phyloP scores from a whole-genome alignment of 1,140 invertebrate genomes.

The Octopus bimaculoides region DNA sequence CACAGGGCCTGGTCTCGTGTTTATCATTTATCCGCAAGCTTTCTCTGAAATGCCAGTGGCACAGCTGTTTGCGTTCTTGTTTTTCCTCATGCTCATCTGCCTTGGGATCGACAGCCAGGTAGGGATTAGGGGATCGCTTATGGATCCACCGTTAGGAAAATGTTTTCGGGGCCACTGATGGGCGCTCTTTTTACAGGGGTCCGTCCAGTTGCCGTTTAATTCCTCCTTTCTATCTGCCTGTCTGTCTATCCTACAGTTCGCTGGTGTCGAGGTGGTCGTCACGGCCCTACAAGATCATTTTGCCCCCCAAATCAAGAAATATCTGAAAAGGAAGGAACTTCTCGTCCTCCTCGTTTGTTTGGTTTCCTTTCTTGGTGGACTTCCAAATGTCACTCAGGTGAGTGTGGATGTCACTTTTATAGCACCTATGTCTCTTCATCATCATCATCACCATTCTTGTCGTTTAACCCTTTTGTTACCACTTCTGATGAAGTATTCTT shows the following conservation, averaged over 20 bases:
- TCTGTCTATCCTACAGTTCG: slow-evolving; percentile 56
- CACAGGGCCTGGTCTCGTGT: slow-evolving; percentile 53
- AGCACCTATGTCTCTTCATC: no score
- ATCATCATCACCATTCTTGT: no score
- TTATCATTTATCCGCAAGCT: slow-evolving; percentile 54
- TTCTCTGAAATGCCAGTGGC: slow-evolving; percentile 50
- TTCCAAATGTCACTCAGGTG: slow-evolving; percentile 81
- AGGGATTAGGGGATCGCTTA: slow-evolving; percentile 32
- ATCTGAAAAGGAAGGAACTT: slow-evolving; percentile 81
- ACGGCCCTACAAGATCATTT: slow-evolving; percentile 90
- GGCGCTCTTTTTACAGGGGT: no score
- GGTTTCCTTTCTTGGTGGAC: slow-evolving; percentile 77
- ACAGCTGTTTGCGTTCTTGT: slow-evolving; percentile 50
- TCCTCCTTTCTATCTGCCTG: no score
- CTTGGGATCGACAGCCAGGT: slow-evolving; percentile 86
- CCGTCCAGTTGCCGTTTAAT: no score
- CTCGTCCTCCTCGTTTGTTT: slow-evolving; percentile 79
- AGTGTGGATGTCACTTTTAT: slow-evolving; percentile 14
- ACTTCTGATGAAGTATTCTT: no score
- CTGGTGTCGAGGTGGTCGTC: slow-evolving; percentile 86
- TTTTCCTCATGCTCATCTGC: slow-evolving; percentile 55
- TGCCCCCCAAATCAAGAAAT: slow-evolving; percentile 75
- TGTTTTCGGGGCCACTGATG: no score
- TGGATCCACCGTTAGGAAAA: background rate
- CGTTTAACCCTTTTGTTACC: no score